Evolutionary conservation across 2,797 vertebrate species (phyloP), one percentile per base, ranked within the genome.

Genomic region (Pseudopleuronectes americanus): DNA sequence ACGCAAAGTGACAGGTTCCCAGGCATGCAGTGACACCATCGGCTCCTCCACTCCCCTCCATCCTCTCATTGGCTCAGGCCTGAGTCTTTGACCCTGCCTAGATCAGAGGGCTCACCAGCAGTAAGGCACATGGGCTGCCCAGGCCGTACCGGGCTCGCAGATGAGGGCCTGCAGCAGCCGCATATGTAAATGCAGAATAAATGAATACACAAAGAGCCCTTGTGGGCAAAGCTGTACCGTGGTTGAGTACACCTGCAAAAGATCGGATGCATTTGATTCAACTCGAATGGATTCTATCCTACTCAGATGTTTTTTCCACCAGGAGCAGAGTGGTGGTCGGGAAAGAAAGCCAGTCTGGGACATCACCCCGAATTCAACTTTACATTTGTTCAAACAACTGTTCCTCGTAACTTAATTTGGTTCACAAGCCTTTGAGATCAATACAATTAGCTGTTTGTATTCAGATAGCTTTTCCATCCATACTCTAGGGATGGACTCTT

Each of bases 1-100:
- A 94, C 86, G 49, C 87, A 91, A 92, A 90, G 90, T 91, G 93
- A 93, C 94, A 94, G 88, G 93, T 93, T 93, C 92, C 91, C 90
- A 90, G 93, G 93, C 92, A 83, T 89, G 88, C 80, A 73, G 85
- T 93, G 91, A 92, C 92, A 93, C 93, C 87, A 71, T 87, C 77
- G 9, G 74, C 77, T 84, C 75, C 80, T 77, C 68, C 58, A 21
- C 59, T 26, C 22, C 49, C 53, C 62, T 49, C 23, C 70, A 17
- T 63, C 57, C 83, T 76, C 81, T 86, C 86, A 82, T 84, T 89
- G 90, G 88, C 77, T 88, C 78, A 21, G 83, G 79, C 80, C 47
- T 66, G 23, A 81, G 83, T 87, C 76, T 92, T 87, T 94, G 91
- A 92, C 93, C 88, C 87, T 74, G 85, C 67, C 58, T 65, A 51